phyloP scores from a whole-genome alignment of 1,140 invertebrate species.

The Hestina assimilis region DNA sequence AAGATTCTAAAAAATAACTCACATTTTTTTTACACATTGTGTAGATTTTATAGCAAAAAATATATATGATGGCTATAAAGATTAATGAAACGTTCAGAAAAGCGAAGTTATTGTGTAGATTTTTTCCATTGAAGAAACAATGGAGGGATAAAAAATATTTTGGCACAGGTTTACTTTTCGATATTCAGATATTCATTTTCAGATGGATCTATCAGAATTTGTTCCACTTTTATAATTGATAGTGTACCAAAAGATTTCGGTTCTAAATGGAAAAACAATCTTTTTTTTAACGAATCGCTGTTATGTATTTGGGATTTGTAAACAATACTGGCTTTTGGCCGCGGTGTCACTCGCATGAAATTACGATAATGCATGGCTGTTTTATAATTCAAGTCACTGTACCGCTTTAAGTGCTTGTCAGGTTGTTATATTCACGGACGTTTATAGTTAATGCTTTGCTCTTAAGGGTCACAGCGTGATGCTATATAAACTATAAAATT shows the following conservation, averaged over 20 bases:
- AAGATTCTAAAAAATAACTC: too few relatives aligned
- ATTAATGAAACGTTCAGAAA: slow-evolving; percentile 7
- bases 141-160: slow-evolving; percentile 42
- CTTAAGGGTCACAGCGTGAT: too few relatives aligned
- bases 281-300: not conserved
- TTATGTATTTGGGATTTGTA: not conserved
- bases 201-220: slow-evolving; percentile 54
- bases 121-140: slow-evolving; percentile 20
- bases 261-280: not conserved
- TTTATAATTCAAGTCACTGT: too few relatives aligned
- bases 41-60: too few relatives aligned
- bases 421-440: too few relatives aligned
- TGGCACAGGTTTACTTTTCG: slow-evolving; percentile 47
- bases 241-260: slow-evolving; percentile 9
- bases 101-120: slow-evolving; percentile 3
- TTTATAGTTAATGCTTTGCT: not conserved
- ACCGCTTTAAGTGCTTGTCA: too few relatives aligned
- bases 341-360: not conserved
- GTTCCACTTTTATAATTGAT: slow-evolving; percentile 52
- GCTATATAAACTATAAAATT: too few relatives aligned
- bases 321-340: not conserved
- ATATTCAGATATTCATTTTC: slow-evolving; percentile 42
- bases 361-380: too few relatives aligned
- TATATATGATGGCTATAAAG: slow-evolving; percentile 2
- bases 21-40: too few relatives aligned